Percentiles rank a stretch among this genome's conserved stretches.
Evolutionary conservation across 2,113 vertebrate species (phyloP).

Genomic region (Indri indri): DNA sequence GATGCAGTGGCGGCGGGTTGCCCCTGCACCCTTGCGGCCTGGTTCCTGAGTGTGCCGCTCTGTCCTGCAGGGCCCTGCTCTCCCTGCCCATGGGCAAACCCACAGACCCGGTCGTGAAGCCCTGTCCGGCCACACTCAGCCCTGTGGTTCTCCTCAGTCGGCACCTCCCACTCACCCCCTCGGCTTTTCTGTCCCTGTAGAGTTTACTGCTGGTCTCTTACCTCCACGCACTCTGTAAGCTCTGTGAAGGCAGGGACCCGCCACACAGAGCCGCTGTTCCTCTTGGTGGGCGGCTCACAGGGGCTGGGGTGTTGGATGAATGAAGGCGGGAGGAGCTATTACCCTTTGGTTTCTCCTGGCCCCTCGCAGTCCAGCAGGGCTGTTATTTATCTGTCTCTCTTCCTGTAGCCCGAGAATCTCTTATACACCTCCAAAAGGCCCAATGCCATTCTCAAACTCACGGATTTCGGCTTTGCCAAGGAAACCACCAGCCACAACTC

Average conservation of each 20-base stretch:
- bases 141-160: background rate
- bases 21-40: background rate
- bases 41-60: background rate
- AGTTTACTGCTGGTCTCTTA: background rate
- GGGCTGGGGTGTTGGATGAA: background rate
- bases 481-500: slow-evolving; percentile 98
- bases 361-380: background rate
- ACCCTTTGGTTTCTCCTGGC: background rate
- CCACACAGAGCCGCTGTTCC: accelerated
- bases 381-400: background rate
- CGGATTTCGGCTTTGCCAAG: slow-evolving; percentile 99
- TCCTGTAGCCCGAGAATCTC: slow-evolving; percentile 94
- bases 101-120: background rate
- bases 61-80: background rate
- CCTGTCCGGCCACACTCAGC: background rate
- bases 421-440: slow-evolving; percentile 95
- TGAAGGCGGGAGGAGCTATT: background rate
- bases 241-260: background rate
- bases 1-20: background rate
- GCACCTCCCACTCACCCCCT: background rate
- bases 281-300: background rate
- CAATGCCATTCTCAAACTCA: slow-evolving; percentile 94
- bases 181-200: background rate
- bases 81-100: background rate
- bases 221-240: background rate